phyloP scores from a whole-genome alignment of 2,797 vertebrate genomes.

The Megaceryle alcyon region DNA sequence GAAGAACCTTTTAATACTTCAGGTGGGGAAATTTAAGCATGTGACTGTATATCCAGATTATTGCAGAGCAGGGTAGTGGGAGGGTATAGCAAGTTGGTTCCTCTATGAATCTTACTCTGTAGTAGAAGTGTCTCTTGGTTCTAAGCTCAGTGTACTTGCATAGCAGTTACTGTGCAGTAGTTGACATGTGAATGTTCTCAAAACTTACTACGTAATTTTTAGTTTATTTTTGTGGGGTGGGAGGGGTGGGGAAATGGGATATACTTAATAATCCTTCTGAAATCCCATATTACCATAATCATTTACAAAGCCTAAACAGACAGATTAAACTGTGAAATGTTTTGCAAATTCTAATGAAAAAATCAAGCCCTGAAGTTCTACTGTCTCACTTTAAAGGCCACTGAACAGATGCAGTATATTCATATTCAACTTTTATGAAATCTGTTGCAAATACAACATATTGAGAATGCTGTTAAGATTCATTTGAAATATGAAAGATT shows the following conservation, averaged over 20 bases:
- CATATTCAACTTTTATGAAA: background rate
- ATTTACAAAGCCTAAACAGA: background rate
- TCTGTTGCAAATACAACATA: background rate
- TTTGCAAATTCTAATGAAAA: background rate
- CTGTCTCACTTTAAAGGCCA: background rate
- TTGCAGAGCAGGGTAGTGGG: background rate
- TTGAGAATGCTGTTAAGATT: background rate
- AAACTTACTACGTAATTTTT: background rate
- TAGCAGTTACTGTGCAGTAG: background rate
- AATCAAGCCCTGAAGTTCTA: background rate
- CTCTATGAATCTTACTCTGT: background rate
- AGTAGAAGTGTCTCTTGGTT: background rate
- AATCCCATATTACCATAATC: background rate
- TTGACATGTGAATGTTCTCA: background rate
- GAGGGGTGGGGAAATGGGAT: no score
- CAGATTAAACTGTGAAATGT: background rate
- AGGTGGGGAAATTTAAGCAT: background rate
- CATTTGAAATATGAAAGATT: background rate
- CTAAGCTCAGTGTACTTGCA: background rate
- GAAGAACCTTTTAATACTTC: background rate
- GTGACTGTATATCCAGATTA: background rate
- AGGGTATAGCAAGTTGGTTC: background rate
- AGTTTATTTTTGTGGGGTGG: background rate
- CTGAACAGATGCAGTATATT: background rate
- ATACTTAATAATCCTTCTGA: background rate